A percentile compares a stretch with the other conserved stretches of the same genome.
phyloP scores from a whole-genome alignment of 2,113 vertebrate genomes.

The Apistogramma diplotaenia region DNA sequence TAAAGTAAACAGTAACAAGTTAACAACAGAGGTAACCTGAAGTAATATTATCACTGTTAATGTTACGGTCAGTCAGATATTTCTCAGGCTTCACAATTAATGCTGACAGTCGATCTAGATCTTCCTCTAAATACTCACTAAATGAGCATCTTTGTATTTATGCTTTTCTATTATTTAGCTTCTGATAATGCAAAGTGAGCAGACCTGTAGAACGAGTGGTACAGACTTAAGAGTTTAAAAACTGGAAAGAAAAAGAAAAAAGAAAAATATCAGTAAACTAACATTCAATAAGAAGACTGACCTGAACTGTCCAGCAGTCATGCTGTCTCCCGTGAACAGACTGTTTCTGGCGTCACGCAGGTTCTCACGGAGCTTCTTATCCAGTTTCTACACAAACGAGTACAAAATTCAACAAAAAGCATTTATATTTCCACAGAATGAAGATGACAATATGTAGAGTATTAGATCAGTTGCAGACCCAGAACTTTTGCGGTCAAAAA shows the following conservation, averaged over 20 bases:
- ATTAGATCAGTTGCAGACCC: too few relatives aligned
- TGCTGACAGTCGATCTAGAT: background rate
- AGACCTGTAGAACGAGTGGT: background rate
- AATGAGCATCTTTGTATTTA: too few relatives aligned
- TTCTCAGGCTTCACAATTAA: background rate
- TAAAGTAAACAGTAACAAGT: background rate
- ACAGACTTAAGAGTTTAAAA: background rate
- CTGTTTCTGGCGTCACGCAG: slow-evolving; percentile 97
- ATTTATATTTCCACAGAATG: background rate
- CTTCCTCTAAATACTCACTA: background rate
- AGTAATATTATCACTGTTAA: background rate
- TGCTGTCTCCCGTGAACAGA: slow-evolving; percentile 94
- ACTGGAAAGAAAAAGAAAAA: background rate
- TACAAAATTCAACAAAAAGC: background rate
- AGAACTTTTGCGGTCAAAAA: too few relatives aligned
- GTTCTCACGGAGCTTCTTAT: slow-evolving; percentile 98
- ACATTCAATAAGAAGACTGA: slow-evolving; percentile 44
- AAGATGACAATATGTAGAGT: background rate
- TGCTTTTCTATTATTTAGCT: background rate
- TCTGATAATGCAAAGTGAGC: background rate
- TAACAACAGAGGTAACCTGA: background rate
- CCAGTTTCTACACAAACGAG: slow-evolving; percentile 84
- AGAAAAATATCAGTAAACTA: background rate
- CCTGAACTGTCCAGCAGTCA: slow-evolving; percentile 95
- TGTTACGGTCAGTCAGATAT: background rate